phyloP scores from a whole-genome alignment of 2,888 invertebrate genomes.

The Ceriagrion tenellum region DNA sequence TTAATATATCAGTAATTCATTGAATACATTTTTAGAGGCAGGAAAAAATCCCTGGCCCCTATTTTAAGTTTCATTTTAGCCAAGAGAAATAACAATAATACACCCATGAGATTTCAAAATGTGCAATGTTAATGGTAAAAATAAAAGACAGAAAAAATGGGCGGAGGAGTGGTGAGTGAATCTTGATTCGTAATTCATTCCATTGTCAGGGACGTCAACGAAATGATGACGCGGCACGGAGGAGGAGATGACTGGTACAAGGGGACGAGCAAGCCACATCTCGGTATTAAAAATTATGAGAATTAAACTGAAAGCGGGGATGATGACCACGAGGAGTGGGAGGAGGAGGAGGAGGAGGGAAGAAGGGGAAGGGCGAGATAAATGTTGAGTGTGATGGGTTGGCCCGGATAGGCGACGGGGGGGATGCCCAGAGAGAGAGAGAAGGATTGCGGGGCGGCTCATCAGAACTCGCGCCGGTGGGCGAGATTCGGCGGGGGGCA shows the following conservation, averaged over 20 bases:
- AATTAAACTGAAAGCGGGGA: slow-evolving; percentile 11
- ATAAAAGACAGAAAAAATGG: background rate
- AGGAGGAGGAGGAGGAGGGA: too few relatives aligned
- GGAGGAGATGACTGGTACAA: background rate
- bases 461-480: background rate
- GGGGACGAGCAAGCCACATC: background rate
- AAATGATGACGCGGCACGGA: slow-evolving; percentile 11
- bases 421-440: background rate
- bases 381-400: background rate
- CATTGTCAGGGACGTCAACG: background rate
- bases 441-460: background rate
- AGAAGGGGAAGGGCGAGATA: too few relatives aligned
- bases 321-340: too few relatives aligned
- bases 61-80: too few relatives aligned
- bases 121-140: background rate
- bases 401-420: background rate
- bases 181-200: background rate
- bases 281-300: slow-evolving; percentile 37
- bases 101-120: background rate
- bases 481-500: background rate
- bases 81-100: too few relatives aligned
- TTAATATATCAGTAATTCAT: too few relatives aligned
- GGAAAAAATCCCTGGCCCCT: too few relatives aligned
- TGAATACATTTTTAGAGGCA: too few relatives aligned
- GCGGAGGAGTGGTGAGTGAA: background rate